Conservation (phyloP, 1,140 invertebrate species). For the Lordiphosa collinella region DNA sequence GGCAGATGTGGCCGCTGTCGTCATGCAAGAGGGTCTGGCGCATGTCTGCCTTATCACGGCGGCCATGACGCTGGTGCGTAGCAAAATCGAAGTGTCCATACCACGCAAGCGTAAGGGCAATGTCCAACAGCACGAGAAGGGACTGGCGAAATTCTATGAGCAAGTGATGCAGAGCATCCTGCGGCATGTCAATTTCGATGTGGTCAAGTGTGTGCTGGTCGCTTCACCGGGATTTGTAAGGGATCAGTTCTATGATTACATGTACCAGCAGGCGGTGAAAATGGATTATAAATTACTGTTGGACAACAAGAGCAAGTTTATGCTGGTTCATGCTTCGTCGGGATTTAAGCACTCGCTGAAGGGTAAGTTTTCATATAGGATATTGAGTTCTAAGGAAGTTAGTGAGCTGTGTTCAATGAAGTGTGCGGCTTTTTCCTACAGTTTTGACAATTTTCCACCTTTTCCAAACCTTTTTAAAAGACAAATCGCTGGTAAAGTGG, state of each 20-base stretch:
- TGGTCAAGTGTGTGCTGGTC: slow-evolving; percentile 97
- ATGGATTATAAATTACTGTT: slow-evolving; percentile 89
- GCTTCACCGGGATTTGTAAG: slow-evolving; percentile 99
- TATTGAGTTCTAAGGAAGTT: no score
- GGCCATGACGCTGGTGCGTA: slow-evolving; percentile 96
- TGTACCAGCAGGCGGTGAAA: slow-evolving; percentile 95
- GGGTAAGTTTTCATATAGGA: slow-evolving; percentile 82
- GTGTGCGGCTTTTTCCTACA: no score
- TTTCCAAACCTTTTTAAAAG: no score
- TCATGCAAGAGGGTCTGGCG: slow-evolving; percentile 98
- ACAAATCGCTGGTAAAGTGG: no score
- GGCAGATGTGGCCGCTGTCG: slow-evolving; percentile 96
- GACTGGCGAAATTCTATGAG: slow-evolving; percentile 95
- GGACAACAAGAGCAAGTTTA: slow-evolving; percentile 97
- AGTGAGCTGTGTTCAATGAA: no score
- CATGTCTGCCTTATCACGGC: slow-evolving; percentile 98
- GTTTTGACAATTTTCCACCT: no score
- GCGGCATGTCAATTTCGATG: slow-evolving; percentile 96
- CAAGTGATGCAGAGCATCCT: slow-evolving; percentile 96
- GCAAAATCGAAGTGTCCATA: slow-evolving; percentile 98
- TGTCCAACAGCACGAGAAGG: slow-evolving; percentile 98
- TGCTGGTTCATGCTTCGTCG: slow-evolving; percentile 97
- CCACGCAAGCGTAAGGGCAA: slow-evolving; percentile 97
- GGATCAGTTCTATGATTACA: slow-evolving; percentile 98
- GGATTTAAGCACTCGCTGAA: slow-evolving; percentile 99